Evolutionary conservation across 2,888 invertebrate species (phyloP), one percentile per base, ranked within the genome.

Genomic region (Beris chalybata): DNA sequence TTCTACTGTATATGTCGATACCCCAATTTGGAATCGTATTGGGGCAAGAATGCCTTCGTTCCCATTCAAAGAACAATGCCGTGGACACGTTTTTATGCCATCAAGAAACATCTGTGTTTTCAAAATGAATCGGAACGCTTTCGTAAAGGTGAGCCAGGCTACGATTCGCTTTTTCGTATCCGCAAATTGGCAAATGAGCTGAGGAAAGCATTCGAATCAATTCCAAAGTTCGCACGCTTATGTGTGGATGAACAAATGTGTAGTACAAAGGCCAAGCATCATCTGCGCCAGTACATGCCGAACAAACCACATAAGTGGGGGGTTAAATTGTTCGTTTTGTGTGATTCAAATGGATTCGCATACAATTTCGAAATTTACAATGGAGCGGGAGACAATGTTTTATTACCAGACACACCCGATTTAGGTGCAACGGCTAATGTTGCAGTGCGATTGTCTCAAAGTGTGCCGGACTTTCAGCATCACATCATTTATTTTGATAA

Each of bases 311-410:
- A 32, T 32, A 32, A 32, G 7, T 32, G 32, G 32, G 32, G 32
- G 32, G 7, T 5, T 32, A 32, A 32, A 32, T 32, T 32, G 7
- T 71, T 57, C 61, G 69, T 72, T 30, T 64, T 73, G 11, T 70
- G 73, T 57, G 73, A 72, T 57, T 65, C 61, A 47, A 71, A 69
- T 30, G 72, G 72, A n/a, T 72, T 68, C 64, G 67, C 69, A 13
- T 73, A 72, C 63, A 68, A 70, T 64, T 72, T 72, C 47, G 71
- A 71, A 63, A 66, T 67, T 58, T 67, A 69, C 63, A 55, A 55
- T 52, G 67, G 67, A 11, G 67, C 69, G 54, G 71, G 67, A 30
- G 69, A 71, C 67, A 70, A 69, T 54, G 45, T 63, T 38, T 53
- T 70, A 12, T 50, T 61, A 32, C 57, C 65, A 52, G 68, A 58